Conservation (phyloP, 1,140 invertebrate genomes). For the Laodelphax striatellus region DNA sequence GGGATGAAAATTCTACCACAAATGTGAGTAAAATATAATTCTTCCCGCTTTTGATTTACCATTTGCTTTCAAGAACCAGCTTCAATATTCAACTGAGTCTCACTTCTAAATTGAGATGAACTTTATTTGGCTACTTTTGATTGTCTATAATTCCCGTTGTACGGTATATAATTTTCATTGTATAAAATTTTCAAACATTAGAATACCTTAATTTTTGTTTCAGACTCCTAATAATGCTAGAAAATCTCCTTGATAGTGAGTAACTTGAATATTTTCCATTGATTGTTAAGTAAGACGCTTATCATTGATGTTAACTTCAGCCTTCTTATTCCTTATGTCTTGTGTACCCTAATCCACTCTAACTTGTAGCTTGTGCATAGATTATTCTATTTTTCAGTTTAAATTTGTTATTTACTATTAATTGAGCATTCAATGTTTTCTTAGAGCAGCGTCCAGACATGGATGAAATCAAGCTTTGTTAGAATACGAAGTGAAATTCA, state of each 20-base stretch:
- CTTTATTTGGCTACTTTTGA: too few relatives aligned
- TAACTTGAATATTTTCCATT: neutral
- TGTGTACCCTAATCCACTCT: too few relatives aligned
- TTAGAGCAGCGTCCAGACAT: too few relatives aligned
- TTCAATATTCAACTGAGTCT: too few relatives aligned
- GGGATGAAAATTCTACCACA: slow-evolving; percentile 41
- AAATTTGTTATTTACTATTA: too few relatives aligned
- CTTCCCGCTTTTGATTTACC: neutral
- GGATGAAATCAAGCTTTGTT: too few relatives aligned
- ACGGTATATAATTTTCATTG: slow-evolving; percentile 2
- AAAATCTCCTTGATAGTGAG: slow-evolving; percentile 4
- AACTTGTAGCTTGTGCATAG: too few relatives aligned
- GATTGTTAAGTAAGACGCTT: slow-evolving; percentile 1
- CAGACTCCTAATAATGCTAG: neutral
- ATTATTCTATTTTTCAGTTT: too few relatives aligned
- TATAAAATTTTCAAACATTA: slow-evolving; percentile 6
- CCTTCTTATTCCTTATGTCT: neutral
- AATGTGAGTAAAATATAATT: slow-evolving; percentile 18
- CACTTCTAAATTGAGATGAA: too few relatives aligned
- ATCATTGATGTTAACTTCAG: neutral
- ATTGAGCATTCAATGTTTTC: too few relatives aligned
- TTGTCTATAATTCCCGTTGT: neutral
- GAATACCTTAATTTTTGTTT: slow-evolving; percentile 2
- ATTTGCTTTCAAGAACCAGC: too few relatives aligned
- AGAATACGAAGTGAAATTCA: too few relatives aligned